These are phyloP conservation scores for Diabrotica undecimpunctata DNA, from an alignment of 1,140 invertebrate species.

Conservation along the genomic window DNA sequence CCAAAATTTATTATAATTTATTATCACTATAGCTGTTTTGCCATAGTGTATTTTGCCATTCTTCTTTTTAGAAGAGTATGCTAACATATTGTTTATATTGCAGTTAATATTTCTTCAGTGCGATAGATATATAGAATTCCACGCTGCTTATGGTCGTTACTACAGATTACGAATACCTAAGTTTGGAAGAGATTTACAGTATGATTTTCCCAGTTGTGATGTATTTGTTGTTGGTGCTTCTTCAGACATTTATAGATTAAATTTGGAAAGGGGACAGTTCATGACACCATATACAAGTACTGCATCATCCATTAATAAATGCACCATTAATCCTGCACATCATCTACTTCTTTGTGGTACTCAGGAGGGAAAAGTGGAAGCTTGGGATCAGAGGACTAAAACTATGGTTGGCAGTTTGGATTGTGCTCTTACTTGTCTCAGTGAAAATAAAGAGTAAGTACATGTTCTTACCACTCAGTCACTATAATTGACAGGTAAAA, in stretches of 20 bases:
- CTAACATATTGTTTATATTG: conserved; percentile 39
- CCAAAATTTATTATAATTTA: too few relatives aligned
- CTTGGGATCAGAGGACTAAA: conserved; percentile 88
- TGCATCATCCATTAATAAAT: conserved; percentile 77
- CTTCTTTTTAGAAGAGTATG: background rate
- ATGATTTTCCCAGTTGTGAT: conserved; percentile 87
- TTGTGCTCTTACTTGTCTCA: conserved; percentile 72
- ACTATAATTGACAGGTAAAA: too few relatives aligned
- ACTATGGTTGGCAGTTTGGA: conserved; percentile 77
- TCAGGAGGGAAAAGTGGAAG: conserved; percentile 89
- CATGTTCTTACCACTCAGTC: too few relatives aligned
- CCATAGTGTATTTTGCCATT: too few relatives aligned
- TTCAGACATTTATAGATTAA: conserved; percentile 88
- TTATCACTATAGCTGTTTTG: too few relatives aligned
- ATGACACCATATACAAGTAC: conserved; percentile 76
- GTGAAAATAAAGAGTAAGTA: conserved; percentile 51
- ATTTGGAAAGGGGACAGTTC: conserved; percentile 94
- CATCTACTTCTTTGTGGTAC: conserved; percentile 85
- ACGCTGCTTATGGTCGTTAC: conserved; percentile 87
- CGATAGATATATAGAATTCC: conserved; percentile 92
- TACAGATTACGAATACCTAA: conserved; percentile 89
- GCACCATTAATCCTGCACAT: conserved; percentile 85
- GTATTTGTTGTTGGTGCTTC: conserved; percentile 86
- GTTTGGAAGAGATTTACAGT: conserved; percentile 92
- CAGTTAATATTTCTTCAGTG: conserved; percentile 77